phyloP scores from a whole-genome alignment of 2,888 invertebrate species.

The Zaprionus bogoriensis region DNA sequence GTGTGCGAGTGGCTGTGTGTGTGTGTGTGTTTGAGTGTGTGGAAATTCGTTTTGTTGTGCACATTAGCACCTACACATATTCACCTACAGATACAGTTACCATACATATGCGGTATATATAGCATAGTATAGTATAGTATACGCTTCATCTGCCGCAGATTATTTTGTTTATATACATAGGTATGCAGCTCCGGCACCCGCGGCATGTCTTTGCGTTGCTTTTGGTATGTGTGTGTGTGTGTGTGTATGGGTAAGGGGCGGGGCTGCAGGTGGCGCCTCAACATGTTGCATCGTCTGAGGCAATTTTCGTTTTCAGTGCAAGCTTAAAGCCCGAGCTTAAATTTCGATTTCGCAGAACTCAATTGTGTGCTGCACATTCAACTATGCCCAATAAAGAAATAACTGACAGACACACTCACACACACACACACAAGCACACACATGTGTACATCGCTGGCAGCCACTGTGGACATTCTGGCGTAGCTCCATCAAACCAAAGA shows the following conservation, averaged over 20 bases:
- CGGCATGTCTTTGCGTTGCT: neutral
- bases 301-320: neutral
- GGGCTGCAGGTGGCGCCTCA: neutral
- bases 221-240: neutral
- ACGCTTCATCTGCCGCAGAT: neutral
- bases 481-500: conserved; percentile 29
- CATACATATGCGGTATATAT: neutral
- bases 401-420: neutral
- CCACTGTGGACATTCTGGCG: conserved; percentile 23
- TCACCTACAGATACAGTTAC: neutral
- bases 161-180: neutral
- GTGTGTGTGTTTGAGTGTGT: conserved; percentile 5
- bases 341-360: neutral
- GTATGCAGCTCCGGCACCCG: neutral
- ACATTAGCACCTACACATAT: conserved; percentile 13
- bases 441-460: neutral
- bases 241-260: neutral
- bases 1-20: conserved; percentile 26
- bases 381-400: conserved; percentile 1
- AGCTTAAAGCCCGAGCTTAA: neutral
- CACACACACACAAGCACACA: neutral
- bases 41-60: conserved; percentile 26
- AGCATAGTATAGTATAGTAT: neutral
- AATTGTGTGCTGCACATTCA: neutral
- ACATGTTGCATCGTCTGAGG: neutral